Percentiles rank a stretch among this genome's conserved stretches.
Evolutionary conservation across 2,797 vertebrate genomes (phyloP).

Genomic region (Zenarchopterus dispar): DNA sequence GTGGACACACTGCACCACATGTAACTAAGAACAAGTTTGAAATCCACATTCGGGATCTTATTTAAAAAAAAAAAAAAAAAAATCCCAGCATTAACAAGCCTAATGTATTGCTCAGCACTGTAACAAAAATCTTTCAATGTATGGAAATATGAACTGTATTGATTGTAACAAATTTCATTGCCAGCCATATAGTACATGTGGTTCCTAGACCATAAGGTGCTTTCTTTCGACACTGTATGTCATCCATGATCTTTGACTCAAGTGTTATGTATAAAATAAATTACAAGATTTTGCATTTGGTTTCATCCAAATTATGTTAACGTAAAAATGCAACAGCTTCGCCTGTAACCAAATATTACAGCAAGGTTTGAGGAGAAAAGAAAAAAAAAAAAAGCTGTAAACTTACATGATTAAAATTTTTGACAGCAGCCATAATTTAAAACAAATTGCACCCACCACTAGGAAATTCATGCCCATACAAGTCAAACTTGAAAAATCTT

Average conservation of each 20-base stretch:
- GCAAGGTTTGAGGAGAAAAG: too few relatives aligned
- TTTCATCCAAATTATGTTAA: conserved; percentile 1
- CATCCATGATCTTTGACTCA: conserved; percentile 19
- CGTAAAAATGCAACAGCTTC: conserved; percentile 1
- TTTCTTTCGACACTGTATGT: conserved; percentile 11
- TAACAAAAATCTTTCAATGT: neutral
- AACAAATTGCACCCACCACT: neutral
- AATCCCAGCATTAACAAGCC: conserved; percentile 5
- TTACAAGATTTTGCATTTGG: conserved; percentile 7
- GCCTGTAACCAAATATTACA: neutral
- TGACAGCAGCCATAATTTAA: conserved; percentile 4
- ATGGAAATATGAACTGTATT: conserved; percentile 10
- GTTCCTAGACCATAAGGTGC: conserved; percentile 57
- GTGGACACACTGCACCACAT: neutral
- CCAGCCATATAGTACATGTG: conserved; percentile 8
- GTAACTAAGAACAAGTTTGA: neutral
- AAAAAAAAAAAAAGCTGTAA: neutral
- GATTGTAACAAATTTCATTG: neutral
- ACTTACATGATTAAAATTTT: conserved; percentile 8
- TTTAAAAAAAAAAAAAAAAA: neutral
- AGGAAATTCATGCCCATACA: too few relatives aligned
- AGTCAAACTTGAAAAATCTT: too few relatives aligned
- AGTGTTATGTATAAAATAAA: neutral
- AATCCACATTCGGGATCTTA: conserved; percentile 5
- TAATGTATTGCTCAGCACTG: neutral